A percentile compares a stretch with the other conserved stretches of the same genome.
These are phyloP conservation scores for Cerastoderma edule DNA, from an alignment of 2,888 invertebrate species.

Conservation along the genomic window DNA sequence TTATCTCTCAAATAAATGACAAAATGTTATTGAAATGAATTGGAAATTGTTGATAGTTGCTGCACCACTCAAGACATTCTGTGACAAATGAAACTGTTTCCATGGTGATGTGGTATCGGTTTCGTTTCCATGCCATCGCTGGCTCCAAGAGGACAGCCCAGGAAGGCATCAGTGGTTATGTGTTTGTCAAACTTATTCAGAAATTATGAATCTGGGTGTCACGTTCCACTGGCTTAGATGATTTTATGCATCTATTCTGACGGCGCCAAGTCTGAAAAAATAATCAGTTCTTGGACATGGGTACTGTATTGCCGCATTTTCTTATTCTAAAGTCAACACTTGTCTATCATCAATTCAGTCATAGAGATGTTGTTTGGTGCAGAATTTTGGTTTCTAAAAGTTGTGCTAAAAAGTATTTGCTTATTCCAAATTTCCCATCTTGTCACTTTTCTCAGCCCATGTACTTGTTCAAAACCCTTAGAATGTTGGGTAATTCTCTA, in stretches of 20 bases:
- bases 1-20: conserved; percentile 62
- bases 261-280: conserved; percentile 37
- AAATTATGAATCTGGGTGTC: conserved; percentile 61
- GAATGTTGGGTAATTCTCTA: no score
- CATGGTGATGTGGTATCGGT: conserved; percentile 52
- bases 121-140: conserved; percentile 53
- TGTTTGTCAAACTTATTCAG: conserved; percentile 51
- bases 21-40: conserved; percentile 64
- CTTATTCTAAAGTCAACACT: no score
- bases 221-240: conserved; percentile 41
- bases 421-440: no score
- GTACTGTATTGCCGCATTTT: no score
- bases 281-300: conserved; percentile 30
- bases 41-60: conserved; percentile 60
- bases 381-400: no score
- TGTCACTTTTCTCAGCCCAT: no score
- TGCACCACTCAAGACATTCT: conserved; percentile 57
- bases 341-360: no score
- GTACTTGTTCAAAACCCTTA: no score
- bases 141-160: conserved; percentile 60
- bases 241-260: conserved; percentile 48
- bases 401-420: no score
- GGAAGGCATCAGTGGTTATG: conserved; percentile 50
- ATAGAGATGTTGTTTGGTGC: no score
- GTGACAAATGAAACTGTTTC: conserved; percentile 63